phyloP scores from a whole-genome alignment of 2,888 invertebrate genomes.

The Latrodectus hesperus region DNA sequence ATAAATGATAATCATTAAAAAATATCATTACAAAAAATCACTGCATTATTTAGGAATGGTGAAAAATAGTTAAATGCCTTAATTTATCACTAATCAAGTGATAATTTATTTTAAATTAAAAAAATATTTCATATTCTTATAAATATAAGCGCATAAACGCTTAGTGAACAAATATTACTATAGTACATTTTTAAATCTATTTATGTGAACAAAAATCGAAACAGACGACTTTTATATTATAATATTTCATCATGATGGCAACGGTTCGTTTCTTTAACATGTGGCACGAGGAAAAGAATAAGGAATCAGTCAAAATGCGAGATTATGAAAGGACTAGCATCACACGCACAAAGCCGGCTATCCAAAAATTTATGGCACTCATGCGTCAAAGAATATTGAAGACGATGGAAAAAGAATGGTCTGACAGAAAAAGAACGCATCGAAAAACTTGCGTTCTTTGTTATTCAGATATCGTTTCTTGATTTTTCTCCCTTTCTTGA shows the following conservation, averaged over 20 bases:
- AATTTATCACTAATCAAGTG: no score
- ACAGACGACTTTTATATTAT: constrained; percentile 12
- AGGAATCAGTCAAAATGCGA: background rate
- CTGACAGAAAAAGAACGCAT: constrained; percentile 35
- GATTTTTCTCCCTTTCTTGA: constrained; percentile 22
- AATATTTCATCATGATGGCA: constrained; percentile 8
- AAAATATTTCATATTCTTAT: no score
- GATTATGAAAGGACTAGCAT: constrained; percentile 7
- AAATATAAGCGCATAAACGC: no score
- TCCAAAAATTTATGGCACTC: constrained; percentile 21
- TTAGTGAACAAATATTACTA: no score
- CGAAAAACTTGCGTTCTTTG: constrained; percentile 45
- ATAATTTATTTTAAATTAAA: no score
- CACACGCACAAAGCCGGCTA: constrained; percentile 17
- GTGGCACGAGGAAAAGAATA: background rate
- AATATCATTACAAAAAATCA: no score
- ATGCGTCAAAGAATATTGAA: constrained; percentile 32
- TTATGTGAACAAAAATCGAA: background rate
- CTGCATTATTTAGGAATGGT: no score
- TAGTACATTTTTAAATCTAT: background rate
- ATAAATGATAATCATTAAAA: no score
- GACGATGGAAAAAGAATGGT: constrained; percentile 34
- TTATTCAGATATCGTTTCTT: constrained; percentile 62
- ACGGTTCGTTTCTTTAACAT: background rate
- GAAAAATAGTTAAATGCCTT: no score